phyloP scores from a whole-genome alignment of 2,113 vertebrate species.

The Actinemys pallida region DNA sequence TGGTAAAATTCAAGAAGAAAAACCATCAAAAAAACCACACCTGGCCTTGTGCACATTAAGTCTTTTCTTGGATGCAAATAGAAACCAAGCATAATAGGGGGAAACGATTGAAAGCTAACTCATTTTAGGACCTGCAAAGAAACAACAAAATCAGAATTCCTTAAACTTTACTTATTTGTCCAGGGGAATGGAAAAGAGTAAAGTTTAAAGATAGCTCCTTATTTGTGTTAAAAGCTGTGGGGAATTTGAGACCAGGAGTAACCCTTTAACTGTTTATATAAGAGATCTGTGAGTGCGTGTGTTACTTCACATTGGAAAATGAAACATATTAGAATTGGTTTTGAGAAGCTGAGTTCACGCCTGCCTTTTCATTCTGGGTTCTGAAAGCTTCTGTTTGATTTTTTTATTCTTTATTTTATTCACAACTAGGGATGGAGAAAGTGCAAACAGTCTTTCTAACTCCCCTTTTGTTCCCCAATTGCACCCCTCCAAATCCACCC shows the following conservation, averaged over 20 bases:
- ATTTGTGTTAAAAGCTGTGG: not conserved
- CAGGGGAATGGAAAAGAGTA: rapidly evolving
- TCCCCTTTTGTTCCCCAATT: rapidly evolving
- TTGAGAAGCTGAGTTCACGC: not conserved
- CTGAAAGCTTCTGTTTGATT: not conserved
- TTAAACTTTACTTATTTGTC: not conserved
- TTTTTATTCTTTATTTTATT: conserved; percentile 13
- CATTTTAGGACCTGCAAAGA: rapidly evolving
- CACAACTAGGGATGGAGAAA: not conserved
- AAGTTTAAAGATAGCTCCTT: not conserved
- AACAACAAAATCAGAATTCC: not conserved
- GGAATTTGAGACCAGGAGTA: not conserved
- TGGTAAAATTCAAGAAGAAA: not conserved
- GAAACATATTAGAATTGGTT: conserved; percentile 23
- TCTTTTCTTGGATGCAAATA: not conserved
- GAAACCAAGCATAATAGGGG: rapidly evolving
- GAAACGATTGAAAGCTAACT: rapidly evolving
- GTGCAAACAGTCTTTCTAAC: not conserved
- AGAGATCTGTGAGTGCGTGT: conserved; percentile 10
- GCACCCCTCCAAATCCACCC: not conserved
- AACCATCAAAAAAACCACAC: not conserved
- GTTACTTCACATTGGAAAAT: not conserved
- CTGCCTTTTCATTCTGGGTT: not conserved
- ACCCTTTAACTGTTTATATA: conserved; percentile 47
- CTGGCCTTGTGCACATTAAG: not conserved